A percentile compares a stretch with the other conserved stretches of the same genome.
Conservation (phyloP, 2,113 vertebrate species). For the Carassius gibelio region DNA sequence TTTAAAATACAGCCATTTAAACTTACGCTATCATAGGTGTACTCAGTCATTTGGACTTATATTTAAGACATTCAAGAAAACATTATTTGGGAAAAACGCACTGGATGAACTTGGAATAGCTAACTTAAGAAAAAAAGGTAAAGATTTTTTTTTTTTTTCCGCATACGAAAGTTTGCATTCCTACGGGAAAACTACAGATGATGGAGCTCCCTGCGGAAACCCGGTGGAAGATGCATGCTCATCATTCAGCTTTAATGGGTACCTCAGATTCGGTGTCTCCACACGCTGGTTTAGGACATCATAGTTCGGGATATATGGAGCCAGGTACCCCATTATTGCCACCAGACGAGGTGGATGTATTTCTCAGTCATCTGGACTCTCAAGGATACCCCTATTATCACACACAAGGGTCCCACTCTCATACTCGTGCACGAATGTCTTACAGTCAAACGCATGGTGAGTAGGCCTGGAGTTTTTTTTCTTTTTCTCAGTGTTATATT, state of each 20-base stretch:
- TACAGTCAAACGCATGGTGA: slow-evolving; percentile 96
- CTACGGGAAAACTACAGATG: background rate
- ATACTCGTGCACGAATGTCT: slow-evolving; percentile 87
- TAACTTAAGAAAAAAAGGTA: background rate
- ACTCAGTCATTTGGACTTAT: background rate
- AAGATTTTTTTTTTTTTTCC: too few species aligned
- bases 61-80: background rate
- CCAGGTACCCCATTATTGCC: slow-evolving; percentile 88
- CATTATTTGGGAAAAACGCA: background rate
- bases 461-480: slow-evolving; percentile 15
- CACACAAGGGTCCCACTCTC: slow-evolving; percentile 76
- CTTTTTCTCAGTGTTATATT: background rate
- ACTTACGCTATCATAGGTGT: background rate
- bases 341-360: slow-evolving; percentile 96
- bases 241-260: slow-evolving; percentile 33
- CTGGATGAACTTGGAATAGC: slow-evolving; percentile 1
- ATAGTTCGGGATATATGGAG: slow-evolving; percentile 82
- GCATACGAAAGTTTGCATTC: slow-evolving; percentile 1
- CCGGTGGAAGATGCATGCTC: slow-evolving; percentile 50
- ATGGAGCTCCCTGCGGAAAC: slow-evolving; percentile 39
- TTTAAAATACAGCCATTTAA: background rate
- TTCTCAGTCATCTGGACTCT: slow-evolving; percentile 90
- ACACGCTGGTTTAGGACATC: slow-evolving; percentile 32
- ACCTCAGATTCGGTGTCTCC: slow-evolving; percentile 19
- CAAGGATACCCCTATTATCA: slow-evolving; percentile 94